Evolutionary conservation across 2,113 vertebrate genomes (phyloP).

Genomic region (Urocynchramus pylzowi): DNA sequence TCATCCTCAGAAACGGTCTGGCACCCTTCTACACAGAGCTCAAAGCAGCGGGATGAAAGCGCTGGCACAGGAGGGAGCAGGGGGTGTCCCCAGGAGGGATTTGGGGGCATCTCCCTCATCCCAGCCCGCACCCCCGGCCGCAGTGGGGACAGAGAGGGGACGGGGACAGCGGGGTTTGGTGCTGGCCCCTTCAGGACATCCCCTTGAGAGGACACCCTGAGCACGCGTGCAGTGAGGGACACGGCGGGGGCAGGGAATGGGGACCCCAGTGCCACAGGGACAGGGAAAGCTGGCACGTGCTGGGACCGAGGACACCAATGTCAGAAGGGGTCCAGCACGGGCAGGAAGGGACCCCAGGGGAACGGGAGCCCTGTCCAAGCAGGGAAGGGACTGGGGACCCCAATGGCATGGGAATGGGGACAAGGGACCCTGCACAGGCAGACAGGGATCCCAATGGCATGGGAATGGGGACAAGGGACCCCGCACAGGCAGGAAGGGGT

Average conservation of each 20-base stretch:
- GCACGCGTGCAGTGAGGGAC: accelerated
- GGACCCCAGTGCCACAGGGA: not conserved
- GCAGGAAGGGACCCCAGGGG: not conserved
- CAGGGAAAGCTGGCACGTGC: accelerated
- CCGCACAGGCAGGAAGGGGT: not conserved
- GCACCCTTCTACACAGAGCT: not conserved
- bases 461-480: not conserved
- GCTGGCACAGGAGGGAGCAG: not conserved
- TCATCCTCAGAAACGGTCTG: conserved; percentile 44
- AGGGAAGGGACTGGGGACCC: accelerated
- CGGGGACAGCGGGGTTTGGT: accelerated
- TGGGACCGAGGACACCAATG: accelerated
- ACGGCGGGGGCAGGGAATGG: accelerated
- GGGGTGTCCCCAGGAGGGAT: not conserved
- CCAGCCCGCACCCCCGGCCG: accelerated
- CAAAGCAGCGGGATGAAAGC: not conserved
- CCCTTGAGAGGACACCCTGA: not conserved
- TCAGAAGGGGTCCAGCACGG: not conserved
- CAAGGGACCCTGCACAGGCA: not conserved
- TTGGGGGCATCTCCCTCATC: not conserved
- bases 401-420: no score
- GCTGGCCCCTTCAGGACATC: accelerated
- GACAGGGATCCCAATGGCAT: not conserved
- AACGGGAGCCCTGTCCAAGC: not conserved
- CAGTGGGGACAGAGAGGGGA: accelerated